phyloP scores from a whole-genome alignment of 2,888 invertebrate genomes.

The Heliconius aoede region DNA sequence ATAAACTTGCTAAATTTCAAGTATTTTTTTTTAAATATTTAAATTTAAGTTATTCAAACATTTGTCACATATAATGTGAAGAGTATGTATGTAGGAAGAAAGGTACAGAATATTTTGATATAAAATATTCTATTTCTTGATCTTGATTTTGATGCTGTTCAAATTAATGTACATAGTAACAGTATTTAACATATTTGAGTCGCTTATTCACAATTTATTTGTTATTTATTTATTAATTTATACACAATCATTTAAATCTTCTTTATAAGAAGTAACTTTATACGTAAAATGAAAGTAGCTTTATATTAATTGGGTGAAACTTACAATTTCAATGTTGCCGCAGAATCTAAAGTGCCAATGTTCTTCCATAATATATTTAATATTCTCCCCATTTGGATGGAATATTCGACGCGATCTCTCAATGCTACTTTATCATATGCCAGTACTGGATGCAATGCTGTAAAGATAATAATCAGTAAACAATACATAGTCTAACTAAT shows the following conservation, averaged over 20 bases:
- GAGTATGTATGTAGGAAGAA: no score
- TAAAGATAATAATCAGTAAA: conserved; percentile 43
- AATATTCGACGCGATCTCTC: conserved; percentile 77
- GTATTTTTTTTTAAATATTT: no score
- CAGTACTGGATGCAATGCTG: conserved; percentile 62
- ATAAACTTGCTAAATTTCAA: background rate
- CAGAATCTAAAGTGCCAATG: conserved; percentile 76
- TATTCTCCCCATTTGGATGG: conserved; percentile 75
- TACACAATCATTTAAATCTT: no score
- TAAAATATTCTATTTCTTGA: no score
- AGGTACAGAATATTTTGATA: no score
- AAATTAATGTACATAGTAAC: background rate
- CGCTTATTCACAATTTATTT: no score
- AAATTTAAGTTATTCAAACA: no score
- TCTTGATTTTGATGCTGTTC: no score
- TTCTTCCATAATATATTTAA: conserved; percentile 86
- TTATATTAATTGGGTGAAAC: conserved; percentile 49
- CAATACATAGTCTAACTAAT: background rate
- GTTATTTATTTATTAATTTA: no score
- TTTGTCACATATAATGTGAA: no score
- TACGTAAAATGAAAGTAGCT: no score
- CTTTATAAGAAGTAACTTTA: background rate
- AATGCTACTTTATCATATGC: conserved; percentile 77
- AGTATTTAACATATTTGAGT: background rate
- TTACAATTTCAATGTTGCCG: conserved; percentile 74